phyloP scores from a whole-genome alignment of 2,797 vertebrate species.

The Thripadectes ignobilis region DNA sequence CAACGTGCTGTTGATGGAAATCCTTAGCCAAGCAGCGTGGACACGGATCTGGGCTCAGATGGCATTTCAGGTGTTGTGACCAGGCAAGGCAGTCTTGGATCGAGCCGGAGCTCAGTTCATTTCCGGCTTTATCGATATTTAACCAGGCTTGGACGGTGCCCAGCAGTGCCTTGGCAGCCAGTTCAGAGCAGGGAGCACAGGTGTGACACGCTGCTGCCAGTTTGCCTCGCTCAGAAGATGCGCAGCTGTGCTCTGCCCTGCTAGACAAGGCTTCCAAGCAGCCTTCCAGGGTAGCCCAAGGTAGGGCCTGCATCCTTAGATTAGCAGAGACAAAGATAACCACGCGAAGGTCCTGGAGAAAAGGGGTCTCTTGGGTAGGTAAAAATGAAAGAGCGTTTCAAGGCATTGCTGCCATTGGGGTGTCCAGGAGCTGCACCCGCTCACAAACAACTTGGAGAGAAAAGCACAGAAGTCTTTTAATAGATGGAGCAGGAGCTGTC shows the following conservation, averaged over 20 bases:
- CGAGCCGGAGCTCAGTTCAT: conserved; percentile 33
- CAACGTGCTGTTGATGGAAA: background rate
- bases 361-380: background rate
- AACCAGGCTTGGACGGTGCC: conserved; percentile 49
- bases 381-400: background rate
- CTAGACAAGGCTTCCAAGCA: conserved; percentile 9
- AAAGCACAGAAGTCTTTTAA: background rate
- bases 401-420: background rate
- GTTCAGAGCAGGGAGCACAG: conserved; percentile 63
- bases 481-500: background rate
- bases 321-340: conserved; percentile 24
- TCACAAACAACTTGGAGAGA: background rate
- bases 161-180: conserved; percentile 48
- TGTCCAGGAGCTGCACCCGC: background rate
- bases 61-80: conserved; percentile 51
- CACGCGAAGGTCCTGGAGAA: background rate
- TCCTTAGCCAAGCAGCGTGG: background rate
- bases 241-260: conserved; percentile 39
- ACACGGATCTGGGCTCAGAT: background rate
- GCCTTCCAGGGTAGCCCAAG: conserved; percentile 58
- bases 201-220: conserved; percentile 56
- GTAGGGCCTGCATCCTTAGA: conserved; percentile 49
- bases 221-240: conserved; percentile 51
- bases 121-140: conserved; percentile 67
- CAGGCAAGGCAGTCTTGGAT: conserved; percentile 28